Evolutionary conservation across 2,797 vertebrate species (phyloP).

Genomic region (Muscicapa comitata): DNA sequence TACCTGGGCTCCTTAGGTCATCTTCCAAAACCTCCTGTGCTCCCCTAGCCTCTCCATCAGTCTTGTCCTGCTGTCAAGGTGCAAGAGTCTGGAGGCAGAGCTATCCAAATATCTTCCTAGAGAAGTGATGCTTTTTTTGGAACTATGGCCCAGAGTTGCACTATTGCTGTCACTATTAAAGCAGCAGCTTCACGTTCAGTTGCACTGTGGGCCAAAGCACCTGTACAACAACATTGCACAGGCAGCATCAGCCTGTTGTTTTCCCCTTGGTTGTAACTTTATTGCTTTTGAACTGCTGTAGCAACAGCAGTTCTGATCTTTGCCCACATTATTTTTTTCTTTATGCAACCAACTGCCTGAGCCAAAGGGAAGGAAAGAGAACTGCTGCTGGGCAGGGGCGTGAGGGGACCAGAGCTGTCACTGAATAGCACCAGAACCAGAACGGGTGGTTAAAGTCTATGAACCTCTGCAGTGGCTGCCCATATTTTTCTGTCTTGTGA

Average conservation of each 20-base stretch:
- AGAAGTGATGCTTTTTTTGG: neutral
- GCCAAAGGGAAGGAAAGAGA: neutral
- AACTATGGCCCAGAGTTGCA: accelerated
- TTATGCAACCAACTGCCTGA: neutral
- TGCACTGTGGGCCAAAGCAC: neutral
- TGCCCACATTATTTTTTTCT: neutral
- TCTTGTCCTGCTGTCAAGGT: neutral
- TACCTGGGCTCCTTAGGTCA: accelerated
- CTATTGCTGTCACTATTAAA: neutral
- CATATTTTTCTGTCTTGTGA: accelerated
- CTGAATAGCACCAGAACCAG: neutral
- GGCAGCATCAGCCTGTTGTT: neutral
- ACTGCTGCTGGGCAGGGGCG: neutral
- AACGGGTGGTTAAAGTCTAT: neutral
- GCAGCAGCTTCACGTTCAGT: neutral
- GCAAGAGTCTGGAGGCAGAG: neutral
- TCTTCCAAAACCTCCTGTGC: neutral
- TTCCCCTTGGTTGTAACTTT: neutral
- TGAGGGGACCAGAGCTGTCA: neutral
- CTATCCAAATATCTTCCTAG: neutral
- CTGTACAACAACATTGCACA: accelerated
- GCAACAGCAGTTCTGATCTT: neutral
- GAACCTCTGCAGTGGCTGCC: neutral
- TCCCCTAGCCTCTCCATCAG: neutral
- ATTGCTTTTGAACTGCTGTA: neutral